Conservation (phyloP, 2,113 vertebrate genomes). For the Herpetotheres cachinnans region DNA sequence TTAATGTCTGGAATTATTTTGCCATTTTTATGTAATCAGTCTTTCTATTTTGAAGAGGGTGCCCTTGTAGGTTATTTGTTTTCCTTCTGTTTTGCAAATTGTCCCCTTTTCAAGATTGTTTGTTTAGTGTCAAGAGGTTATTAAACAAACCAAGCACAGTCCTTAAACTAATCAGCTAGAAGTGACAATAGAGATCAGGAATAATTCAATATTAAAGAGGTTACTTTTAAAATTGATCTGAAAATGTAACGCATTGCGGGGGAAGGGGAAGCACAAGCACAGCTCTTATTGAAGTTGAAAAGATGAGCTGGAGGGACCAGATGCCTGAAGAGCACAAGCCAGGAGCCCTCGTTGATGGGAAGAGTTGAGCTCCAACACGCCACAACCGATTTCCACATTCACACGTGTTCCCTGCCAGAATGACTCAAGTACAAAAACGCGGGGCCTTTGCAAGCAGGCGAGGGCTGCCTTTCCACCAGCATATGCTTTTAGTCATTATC, state of each 20-base stretch:
- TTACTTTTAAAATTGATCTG: constrained; percentile 59
- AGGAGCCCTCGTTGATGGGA: not conserved
- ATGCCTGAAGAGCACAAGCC: not conserved
- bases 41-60: constrained; percentile 40
- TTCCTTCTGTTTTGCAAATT: constrained; percentile 76
- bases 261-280: not conserved
- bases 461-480: not conserved
- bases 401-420: not conserved
- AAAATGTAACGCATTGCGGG: constrained; percentile 39
- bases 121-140: constrained; percentile 78
- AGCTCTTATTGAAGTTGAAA: not conserved
- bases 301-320: not conserved
- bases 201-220: constrained; percentile 74
- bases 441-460: not conserved
- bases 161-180: constrained; percentile 70
- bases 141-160: constrained; percentile 76
- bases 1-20: constrained; percentile 62
- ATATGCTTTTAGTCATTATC: not conserved
- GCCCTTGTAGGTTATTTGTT: constrained; percentile 78
- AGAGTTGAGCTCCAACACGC: not conserved
- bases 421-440: not conserved
- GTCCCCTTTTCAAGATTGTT: constrained; percentile 75
- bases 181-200: constrained; percentile 53
- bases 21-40: constrained; percentile 70
- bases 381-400: not conserved